A percentile compares a stretch with the other conserved stretches of the same genome.
phyloP scores from a whole-genome alignment of 2,888 invertebrate species.

The Taphrorychus bicolor region DNA sequence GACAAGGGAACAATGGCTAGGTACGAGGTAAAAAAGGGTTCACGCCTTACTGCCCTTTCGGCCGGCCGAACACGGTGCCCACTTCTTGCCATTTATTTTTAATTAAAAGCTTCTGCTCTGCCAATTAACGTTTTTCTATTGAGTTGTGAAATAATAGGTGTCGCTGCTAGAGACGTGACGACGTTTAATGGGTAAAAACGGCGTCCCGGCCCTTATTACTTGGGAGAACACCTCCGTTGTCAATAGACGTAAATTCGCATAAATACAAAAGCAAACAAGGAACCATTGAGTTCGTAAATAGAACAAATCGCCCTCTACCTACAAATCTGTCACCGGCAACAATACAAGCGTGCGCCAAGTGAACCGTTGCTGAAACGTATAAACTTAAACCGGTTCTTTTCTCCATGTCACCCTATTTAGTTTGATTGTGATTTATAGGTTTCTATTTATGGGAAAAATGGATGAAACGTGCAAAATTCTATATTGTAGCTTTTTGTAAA shows the following conservation, averaged over 20 bases:
- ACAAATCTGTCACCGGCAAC: conserved; percentile 48
- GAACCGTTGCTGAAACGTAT: conserved; percentile 46
- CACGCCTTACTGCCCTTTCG: conserved; percentile 42
- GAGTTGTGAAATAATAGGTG: not conserved
- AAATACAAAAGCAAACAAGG: conserved; percentile 37
- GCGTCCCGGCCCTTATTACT: not conserved
- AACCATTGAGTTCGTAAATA: conserved; percentile 43
- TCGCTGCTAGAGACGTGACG: not conserved
- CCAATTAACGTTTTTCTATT: conserved; percentile 32
- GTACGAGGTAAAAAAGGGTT: conserved; percentile 41
- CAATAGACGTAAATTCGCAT: conserved; percentile 18
- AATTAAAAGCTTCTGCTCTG: conserved; percentile 44
- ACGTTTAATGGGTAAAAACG: not conserved
- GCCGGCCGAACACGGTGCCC: conserved; percentile 39
- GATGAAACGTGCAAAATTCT: too few relatives aligned
- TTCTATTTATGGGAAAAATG: too few relatives aligned
- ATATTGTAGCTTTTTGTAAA: too few relatives aligned
- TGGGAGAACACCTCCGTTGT: not conserved
- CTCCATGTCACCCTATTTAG: conserved; percentile 43
- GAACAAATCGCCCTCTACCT: conserved; percentile 47
- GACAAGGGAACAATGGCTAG: conserved; percentile 55
- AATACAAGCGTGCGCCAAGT: conserved; percentile 43
- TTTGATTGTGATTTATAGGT: conserved; percentile 51
- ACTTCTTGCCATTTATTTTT: conserved; percentile 49
- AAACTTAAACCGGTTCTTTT: conserved; percentile 47